Evolutionary conservation across 2,797 vertebrate genomes (phyloP).

Genomic region (Pangasius djambal): DNA sequence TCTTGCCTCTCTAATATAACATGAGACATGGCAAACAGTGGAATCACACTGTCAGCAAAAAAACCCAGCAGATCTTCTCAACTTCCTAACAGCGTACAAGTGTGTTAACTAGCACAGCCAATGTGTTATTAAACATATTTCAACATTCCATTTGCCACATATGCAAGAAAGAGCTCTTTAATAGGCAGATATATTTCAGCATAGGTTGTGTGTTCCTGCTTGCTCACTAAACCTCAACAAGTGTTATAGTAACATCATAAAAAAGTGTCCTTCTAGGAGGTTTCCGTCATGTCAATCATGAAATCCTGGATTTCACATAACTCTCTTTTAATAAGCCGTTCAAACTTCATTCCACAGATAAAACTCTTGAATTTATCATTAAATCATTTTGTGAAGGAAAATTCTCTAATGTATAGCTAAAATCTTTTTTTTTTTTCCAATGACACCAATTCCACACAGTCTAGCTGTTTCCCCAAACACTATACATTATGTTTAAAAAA

Average conservation of each 20-base stretch:
- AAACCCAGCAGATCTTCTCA: neutral
- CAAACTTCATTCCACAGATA: neutral
- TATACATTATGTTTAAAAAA: neutral
- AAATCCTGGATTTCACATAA: neutral
- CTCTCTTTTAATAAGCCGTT: neutral
- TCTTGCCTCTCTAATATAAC: neutral
- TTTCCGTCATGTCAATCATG: neutral
- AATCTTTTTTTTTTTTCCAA: no score
- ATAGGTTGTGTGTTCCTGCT: neutral
- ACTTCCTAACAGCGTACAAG: neutral
- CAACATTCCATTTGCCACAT: neutral
- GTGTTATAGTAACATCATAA: neutral
- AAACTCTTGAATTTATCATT: neutral
- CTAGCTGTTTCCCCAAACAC: neutral
- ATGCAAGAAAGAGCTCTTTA: neutral
- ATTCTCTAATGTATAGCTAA: neutral
- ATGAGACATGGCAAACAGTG: neutral
- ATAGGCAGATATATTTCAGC: neutral
- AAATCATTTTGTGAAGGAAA: neutral
- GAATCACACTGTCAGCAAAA: neutral
- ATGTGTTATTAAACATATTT: constrained; percentile 8
- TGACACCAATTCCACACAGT: neutral
- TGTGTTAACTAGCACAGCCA: constrained; percentile 9
- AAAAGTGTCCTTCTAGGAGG: neutral
- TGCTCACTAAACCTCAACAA: neutral